phyloP scores from a whole-genome alignment of 2,888 invertebrate species.

The Hypselothyrea guttata region DNA sequence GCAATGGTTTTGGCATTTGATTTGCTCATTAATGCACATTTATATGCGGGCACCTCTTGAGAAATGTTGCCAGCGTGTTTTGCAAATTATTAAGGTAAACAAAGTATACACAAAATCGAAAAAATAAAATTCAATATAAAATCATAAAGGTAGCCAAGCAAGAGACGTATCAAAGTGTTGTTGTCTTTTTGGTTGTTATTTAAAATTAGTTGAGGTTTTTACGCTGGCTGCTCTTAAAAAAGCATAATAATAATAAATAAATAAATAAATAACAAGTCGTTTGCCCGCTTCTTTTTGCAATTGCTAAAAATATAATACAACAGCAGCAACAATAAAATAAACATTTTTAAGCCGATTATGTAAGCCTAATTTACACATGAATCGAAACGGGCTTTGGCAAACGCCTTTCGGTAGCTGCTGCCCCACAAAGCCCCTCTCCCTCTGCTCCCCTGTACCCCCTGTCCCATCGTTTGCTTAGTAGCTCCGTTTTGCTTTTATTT shows the following conservation, averaged over 20 bases:
- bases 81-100: conserved; percentile 46
- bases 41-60: conserved; percentile 52
- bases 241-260: conserved; percentile 32
- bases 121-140: conserved; percentile 1
- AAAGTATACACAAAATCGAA: conserved; percentile 1
- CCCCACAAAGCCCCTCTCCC: not conserved
- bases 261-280: conserved; percentile 40
- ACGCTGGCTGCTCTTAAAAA: conserved; percentile 31
- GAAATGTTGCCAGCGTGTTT: conserved; percentile 54
- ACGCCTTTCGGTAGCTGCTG: conserved; percentile 35
- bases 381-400: conserved; percentile 46
- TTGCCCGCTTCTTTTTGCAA: conserved; percentile 58
- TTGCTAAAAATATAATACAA: conserved; percentile 76
- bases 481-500: conserved; percentile 59
- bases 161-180: not conserved
- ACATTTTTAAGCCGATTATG: conserved; percentile 66
- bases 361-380: conserved; percentile 76
- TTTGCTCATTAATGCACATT: conserved; percentile 58
- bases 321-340: conserved; percentile 12
- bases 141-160: conserved; percentile 14
- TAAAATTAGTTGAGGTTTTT: conserved; percentile 64
- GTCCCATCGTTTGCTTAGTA: conserved; percentile 2
- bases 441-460: not conserved
- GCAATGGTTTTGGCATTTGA: conserved; percentile 44
- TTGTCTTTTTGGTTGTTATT: conserved; percentile 47